These are phyloP conservation scores for Poecile montanus DNA, from an alignment of 2,797 vertebrate genomes.

Conservation along the genomic window DNA sequence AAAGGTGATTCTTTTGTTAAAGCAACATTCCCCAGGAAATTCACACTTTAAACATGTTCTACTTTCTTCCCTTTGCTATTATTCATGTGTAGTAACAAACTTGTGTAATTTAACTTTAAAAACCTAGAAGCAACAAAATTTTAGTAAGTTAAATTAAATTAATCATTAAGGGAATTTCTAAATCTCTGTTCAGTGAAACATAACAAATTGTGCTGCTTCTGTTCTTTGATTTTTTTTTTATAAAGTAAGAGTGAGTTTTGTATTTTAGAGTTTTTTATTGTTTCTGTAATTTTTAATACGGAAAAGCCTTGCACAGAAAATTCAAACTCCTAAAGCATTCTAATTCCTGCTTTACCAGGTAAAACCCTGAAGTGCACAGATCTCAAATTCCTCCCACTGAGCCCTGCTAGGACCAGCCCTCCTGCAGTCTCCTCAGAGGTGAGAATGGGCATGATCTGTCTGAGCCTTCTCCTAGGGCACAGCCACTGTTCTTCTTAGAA, in stretches of 20 bases:
- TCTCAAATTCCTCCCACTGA: no score
- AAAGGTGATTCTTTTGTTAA: neutral
- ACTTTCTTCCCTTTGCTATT: neutral
- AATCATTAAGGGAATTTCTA: neutral
- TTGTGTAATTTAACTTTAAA: neutral
- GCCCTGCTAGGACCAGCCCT: neutral
- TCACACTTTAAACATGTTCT: neutral
- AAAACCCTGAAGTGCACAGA: neutral
- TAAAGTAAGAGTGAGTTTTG: neutral
- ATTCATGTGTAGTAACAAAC: neutral
- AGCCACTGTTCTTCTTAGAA: neutral
- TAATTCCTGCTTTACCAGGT: neutral
- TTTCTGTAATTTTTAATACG: neutral
- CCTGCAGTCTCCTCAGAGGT: neutral
- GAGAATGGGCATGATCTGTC: no score
- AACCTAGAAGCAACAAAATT: neutral
- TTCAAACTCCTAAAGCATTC: neutral
- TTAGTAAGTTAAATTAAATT: neutral
- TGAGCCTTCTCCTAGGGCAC: neutral
- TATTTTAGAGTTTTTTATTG: neutral
- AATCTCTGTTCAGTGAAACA: conserved; percentile 32
- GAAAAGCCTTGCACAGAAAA: neutral
- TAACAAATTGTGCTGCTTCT: neutral
- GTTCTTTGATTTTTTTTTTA: neutral
- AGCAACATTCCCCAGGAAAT: neutral